phyloP scores from a whole-genome alignment of 2,113 vertebrate species.

The Aspiorhynchus laticeps region DNA sequence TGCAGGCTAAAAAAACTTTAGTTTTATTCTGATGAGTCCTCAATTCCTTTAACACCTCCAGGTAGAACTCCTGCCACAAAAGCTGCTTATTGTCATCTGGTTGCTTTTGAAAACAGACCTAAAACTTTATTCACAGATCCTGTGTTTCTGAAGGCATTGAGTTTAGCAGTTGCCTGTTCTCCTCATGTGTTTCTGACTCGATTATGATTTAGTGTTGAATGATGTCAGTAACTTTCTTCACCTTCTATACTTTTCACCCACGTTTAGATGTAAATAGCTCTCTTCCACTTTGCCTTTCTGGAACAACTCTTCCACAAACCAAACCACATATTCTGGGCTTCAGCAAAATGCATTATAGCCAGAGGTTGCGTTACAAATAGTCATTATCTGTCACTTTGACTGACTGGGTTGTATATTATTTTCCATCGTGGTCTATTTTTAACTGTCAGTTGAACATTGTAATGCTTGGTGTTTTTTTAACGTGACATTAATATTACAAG shows the following conservation, averaged over 20 bases:
- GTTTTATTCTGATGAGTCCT: background rate
- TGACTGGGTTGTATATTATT: constrained; percentile 1
- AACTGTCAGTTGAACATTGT: background rate
- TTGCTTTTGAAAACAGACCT: background rate
- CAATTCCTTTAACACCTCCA: background rate
- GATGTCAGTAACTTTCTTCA: background rate
- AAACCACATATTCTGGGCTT: background rate
- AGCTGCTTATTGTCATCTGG: background rate
- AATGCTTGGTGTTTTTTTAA: background rate
- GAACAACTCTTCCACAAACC: background rate
- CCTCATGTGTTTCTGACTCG: background rate
- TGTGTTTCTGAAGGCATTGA: background rate
- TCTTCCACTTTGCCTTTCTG: background rate
- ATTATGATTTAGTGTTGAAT: background rate
- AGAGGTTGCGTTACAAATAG: background rate
- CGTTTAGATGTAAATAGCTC: background rate
- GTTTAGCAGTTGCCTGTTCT: background rate
- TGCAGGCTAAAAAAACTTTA: background rate
- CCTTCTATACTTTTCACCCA: constrained; percentile 7
- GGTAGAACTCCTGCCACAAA: background rate
- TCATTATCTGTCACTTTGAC: constrained; percentile 20
- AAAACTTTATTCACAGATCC: background rate
- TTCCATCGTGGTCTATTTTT: background rate
- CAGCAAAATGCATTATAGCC: background rate
- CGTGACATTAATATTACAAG: background rate